Base-by-base conservation (phyloP, 2,797 vertebrate species). In the Bryconaethiops microstoma region DNA sequence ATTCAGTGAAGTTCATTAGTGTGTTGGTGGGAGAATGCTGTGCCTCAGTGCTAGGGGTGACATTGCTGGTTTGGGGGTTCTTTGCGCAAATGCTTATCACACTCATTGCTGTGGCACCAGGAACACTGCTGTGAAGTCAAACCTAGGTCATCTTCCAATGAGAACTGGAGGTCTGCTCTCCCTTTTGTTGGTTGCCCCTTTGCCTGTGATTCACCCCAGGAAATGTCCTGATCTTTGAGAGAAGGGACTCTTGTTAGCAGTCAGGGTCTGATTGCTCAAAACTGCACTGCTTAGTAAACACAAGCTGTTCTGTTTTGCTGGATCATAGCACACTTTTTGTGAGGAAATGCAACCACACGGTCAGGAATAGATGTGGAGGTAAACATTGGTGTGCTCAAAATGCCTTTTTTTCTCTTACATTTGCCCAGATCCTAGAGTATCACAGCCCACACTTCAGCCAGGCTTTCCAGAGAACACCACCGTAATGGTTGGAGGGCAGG, bases 401-500 rank as follows among this genome's bases (percentile, higher is more conserved):
- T 4, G 6, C 55, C 52, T 54, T 14, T 29, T 67, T 16, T 57
- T 4, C 39, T 67, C 59, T 70, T 68, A 13, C 1, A 0, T 77
- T 76, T 35, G 35, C 16, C 12, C 52, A 95, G 94, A 92, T 81
- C 81, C 88, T 8, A 86, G 88, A 63, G 76, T 77, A 16, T 81
- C 90, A 68, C 92, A 87, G 82, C 91, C 92, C 13, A 84, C 91
- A 50, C 91, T 94, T 0, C 54, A 91, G n/a, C 90, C 92, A 2
- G 93, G 93, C 54, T 93, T 90, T 86, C 94, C 93, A 13, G 90
- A 93, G 85, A 95, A 95, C 86, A 88, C 83, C 59, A 94, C 93
- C 0, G 92, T 60, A 1, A 48, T 89, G 52, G 82, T 90, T 42
- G 92, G 92, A 0, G 90, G 88, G 60, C 88, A 91, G 81, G 90